phyloP scores from a whole-genome alignment of 2,888 invertebrate species.

The Harpagoxenus sublaevis region DNA sequence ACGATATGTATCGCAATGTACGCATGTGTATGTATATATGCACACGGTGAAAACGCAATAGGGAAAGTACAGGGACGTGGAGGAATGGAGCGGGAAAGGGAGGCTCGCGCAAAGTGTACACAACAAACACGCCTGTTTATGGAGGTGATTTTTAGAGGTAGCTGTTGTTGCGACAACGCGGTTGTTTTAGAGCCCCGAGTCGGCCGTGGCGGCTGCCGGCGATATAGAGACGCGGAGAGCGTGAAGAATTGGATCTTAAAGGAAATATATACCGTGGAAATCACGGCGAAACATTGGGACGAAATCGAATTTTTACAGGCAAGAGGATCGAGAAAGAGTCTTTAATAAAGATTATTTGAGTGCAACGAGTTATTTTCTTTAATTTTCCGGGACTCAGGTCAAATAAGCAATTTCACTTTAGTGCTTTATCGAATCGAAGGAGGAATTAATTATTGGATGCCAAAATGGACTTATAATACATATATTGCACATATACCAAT shows the following conservation, averaged over 20 bases:
- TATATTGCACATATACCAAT: not conserved
- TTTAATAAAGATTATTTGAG: constrained; percentile 20
- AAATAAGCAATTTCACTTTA: not conserved
- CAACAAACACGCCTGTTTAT: constrained; percentile 63
- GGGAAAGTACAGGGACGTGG: constrained; percentile 24
- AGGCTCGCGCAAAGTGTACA: constrained; percentile 54
- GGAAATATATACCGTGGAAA: constrained; percentile 35
- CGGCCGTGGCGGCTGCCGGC: constrained; percentile 30
- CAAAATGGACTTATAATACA: not conserved
- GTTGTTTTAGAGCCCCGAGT: constrained; percentile 47
- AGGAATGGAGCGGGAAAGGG: not conserved
- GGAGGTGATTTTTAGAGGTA: constrained; percentile 59
- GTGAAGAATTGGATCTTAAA: constrained; percentile 55
- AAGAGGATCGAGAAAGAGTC: not conserved
- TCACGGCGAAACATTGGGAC: not conserved
- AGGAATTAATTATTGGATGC: not conserved
- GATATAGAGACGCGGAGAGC: constrained; percentile 55
- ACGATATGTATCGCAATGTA: constrained; percentile 8
- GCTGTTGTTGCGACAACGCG: constrained; percentile 34
- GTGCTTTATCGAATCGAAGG: not conserved
- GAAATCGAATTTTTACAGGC: constrained; percentile 30
- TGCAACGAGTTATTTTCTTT: not conserved
- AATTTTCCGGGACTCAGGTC: not conserved
- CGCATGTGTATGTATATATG: not conserved
- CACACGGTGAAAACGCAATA: constrained; percentile 34